Conservation (phyloP, 2,113 vertebrate genomes). For the Pygoscelis antarcticus region DNA sequence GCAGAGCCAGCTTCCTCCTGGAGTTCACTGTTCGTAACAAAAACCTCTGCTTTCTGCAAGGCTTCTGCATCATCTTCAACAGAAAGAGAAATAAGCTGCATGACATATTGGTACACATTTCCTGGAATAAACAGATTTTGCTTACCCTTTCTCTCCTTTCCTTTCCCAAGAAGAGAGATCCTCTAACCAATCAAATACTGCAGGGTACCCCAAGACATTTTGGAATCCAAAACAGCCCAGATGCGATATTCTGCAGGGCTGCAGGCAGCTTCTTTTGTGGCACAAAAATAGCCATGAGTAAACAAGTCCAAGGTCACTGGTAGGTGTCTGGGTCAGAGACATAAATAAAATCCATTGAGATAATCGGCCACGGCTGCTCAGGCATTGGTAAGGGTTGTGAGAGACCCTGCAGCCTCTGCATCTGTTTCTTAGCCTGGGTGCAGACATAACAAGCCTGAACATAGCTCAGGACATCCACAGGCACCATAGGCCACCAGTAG, state of each 20-base stretch:
- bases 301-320: neutral
- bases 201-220: neutral
- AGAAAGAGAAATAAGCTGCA: neutral
- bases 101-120: neutral
- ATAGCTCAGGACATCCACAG: neutral
- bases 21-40: neutral
- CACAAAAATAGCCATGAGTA: neutral
- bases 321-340: neutral
- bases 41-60: neutral
- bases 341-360: neutral
- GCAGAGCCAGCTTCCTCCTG: neutral
- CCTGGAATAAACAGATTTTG: neutral
- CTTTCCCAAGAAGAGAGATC: neutral
- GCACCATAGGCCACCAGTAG: neutral
- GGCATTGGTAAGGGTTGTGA: neutral
- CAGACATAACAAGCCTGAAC: neutral
- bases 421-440: fast-evolving
- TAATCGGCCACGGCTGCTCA: fast-evolving
- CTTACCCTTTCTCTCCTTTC: neutral
- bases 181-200: neutral
- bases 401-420: neutral
- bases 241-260: neutral
- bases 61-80: conserved; percentile 16
- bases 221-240: neutral
- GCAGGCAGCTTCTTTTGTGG: neutral